These are phyloP conservation scores for Myxocyprinus asiaticus DNA, from an alignment of 2,113 vertebrate species.

Conservation along the genomic window DNA sequence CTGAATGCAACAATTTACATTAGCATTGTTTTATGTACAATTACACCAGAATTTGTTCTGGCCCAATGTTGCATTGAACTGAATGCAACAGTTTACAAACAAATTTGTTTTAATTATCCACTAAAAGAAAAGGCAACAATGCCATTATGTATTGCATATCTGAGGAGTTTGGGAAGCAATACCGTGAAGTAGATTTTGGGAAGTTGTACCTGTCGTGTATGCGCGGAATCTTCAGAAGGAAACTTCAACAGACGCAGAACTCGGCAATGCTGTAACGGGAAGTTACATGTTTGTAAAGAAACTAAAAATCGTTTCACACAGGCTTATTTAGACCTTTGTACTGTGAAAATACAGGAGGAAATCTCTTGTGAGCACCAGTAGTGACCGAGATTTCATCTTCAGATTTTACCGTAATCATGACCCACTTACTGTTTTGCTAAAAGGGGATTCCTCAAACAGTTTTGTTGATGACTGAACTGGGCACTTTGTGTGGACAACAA, in stretches of 20 bases:
- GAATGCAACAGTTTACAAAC: neutral
- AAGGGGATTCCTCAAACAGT: neutral
- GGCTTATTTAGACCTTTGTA: neutral
- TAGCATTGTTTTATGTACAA: too few relatives aligned
- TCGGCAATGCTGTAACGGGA: conserved; percentile 80
- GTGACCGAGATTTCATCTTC: neutral
- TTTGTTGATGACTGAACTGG: neutral
- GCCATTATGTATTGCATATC: neutral
- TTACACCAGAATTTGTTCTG: too few relatives aligned
- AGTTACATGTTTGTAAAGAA: conserved; percentile 14
- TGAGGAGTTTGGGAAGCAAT: neutral
- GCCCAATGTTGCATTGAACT: too few relatives aligned
- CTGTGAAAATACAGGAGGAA: too few relatives aligned
- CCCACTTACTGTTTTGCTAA: neutral
- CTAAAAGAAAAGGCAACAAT: neutral
- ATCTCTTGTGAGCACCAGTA: neutral
- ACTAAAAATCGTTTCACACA: conserved; percentile 38
- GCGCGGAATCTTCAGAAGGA: conserved; percentile 75
- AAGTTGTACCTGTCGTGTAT: conserved; percentile 80
- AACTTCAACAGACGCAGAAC: conserved; percentile 94
- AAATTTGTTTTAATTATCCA: neutral
- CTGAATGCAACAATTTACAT: too few relatives aligned
- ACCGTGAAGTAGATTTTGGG: conserved; percentile 3
- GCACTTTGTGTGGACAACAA: neutral
- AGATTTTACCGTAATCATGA: too few relatives aligned